Percentiles rank a stretch among this genome's conserved stretches.
These are phyloP conservation scores for Hapalemur alaotrensis DNA, from an alignment of 2,797 vertebrate species.

Conservation along the genomic window DNA sequence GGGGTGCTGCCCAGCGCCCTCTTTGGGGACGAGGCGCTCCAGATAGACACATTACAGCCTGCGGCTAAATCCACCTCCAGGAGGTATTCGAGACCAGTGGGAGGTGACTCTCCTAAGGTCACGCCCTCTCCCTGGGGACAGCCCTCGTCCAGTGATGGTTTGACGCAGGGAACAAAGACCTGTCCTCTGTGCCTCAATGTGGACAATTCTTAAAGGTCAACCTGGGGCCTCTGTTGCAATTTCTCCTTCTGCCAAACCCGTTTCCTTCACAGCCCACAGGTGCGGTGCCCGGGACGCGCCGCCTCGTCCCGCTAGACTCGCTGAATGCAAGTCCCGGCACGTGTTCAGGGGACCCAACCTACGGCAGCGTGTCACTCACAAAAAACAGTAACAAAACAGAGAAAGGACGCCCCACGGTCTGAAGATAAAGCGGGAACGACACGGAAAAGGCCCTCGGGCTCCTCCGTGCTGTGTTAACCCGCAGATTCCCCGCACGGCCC, in stretches of 20 bases:
- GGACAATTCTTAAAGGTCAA: background rate
- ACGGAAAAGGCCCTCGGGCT: background rate
- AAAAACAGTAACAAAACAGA: background rate
- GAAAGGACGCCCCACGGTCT: too few species aligned
- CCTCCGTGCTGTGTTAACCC: background rate
- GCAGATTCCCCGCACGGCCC: background rate
- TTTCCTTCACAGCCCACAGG: background rate
- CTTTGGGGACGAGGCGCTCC: fast-evolving
- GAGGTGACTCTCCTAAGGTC: background rate
- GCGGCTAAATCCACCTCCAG: background rate
- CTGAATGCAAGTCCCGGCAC: background rate
- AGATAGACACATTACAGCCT: fast-evolving
- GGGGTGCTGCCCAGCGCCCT: fast-evolving
- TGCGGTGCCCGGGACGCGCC: background rate
- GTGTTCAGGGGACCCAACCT: background rate
- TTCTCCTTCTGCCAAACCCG: background rate
- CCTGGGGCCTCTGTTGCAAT: background rate
- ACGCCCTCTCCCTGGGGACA: background rate
- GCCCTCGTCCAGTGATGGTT: background rate
- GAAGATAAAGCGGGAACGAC: background rate
- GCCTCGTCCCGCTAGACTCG: background rate
- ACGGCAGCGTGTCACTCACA: too few species aligned
- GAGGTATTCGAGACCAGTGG: background rate
- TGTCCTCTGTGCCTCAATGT: background rate
- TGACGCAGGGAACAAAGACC: too few species aligned